Conservation (phyloP, 2,888 invertebrate genomes). For the Leptopilina syphax region DNA sequence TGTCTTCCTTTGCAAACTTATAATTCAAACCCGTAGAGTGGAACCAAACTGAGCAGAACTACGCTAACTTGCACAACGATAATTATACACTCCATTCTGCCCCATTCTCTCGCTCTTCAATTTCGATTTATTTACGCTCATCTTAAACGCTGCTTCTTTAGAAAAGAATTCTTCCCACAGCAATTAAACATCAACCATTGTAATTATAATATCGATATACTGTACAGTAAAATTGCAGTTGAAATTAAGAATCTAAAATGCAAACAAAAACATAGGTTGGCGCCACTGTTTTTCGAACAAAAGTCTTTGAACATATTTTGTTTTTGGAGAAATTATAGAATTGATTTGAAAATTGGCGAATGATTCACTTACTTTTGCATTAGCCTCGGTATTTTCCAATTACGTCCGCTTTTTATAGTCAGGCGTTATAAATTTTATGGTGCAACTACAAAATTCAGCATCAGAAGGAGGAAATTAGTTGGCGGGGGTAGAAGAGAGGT, state of each 20-base stretch:
- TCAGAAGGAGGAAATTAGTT: constrained; percentile 62
- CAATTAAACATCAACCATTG: neutral
- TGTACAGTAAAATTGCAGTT: no score
- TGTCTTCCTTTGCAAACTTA: constrained; percentile 76
- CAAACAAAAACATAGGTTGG: no score
- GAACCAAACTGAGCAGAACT: constrained; percentile 74
- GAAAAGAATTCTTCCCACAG: neutral
- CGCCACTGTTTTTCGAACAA: no score
- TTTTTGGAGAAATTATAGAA: no score
- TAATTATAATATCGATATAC: neutral
- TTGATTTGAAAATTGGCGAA: neutral
- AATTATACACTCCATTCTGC: constrained; percentile 75
- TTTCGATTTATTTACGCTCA: constrained; percentile 73
- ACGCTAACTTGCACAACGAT: constrained; percentile 74
- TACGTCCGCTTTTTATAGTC: constrained; percentile 32
- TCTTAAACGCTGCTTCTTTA: neutral
- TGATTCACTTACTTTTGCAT: constrained; percentile 22
- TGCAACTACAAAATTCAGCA: constrained; percentile 37
- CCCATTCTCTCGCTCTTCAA: constrained; percentile 72
- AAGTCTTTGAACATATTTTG: no score
- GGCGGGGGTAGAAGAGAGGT: constrained; percentile 50
- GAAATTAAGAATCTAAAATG: no score
- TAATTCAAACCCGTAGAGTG: constrained; percentile 77
- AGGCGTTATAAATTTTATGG: constrained; percentile 33
- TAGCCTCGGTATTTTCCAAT: constrained; percentile 31